Evolutionary conservation across 2,888 invertebrate species (phyloP).

Genomic region (Nudaria mundana): DNA sequence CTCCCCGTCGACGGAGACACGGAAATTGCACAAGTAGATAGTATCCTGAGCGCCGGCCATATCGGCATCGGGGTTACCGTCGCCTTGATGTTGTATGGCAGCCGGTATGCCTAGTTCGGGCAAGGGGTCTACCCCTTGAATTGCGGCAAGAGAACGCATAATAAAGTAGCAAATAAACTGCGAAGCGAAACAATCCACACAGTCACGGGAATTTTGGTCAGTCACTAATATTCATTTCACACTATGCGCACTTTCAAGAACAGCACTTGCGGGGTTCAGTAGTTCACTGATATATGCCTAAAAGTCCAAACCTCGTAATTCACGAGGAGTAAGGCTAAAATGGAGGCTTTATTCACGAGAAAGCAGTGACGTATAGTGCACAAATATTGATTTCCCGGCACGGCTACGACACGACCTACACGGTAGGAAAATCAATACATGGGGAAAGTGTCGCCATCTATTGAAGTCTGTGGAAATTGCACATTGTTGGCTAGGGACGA

Average conservation of each 20-base stretch:
- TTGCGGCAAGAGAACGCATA: conserved; percentile 74
- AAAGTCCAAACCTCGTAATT: conserved; percentile 14
- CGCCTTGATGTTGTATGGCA: conserved; percentile 52
- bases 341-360: conserved; percentile 16
- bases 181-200: conserved; percentile 68
- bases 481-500: neutral
- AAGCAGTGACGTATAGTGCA: conserved; percentile 36
- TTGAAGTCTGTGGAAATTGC: conserved; percentile 13
- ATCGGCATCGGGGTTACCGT: conserved; percentile 74
- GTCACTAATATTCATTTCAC: conserved; percentile 55
- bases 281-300: conserved; percentile 14
- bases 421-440: conserved; percentile 67
- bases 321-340: conserved; percentile 1
- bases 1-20: conserved; percentile 98
- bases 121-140: conserved; percentile 73
- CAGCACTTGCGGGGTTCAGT: conserved; percentile 18
- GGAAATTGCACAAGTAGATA: conserved; percentile 97
- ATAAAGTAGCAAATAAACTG: conserved; percentile 74
- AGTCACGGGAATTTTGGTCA: conserved; percentile 61
- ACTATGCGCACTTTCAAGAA: conserved; percentile 35
- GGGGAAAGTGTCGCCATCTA: conserved; percentile 59
- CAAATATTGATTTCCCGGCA: conserved; percentile 65
- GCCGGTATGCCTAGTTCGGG: conserved; percentile 65
- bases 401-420: conserved; percentile 28
- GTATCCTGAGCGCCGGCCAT: conserved; percentile 96